Percentiles rank a stretch among this genome's conserved stretches.
These are phyloP conservation scores for Orthonevra nobilis DNA, from an alignment of 2,888 invertebrate species.

Conservation along the genomic window DNA sequence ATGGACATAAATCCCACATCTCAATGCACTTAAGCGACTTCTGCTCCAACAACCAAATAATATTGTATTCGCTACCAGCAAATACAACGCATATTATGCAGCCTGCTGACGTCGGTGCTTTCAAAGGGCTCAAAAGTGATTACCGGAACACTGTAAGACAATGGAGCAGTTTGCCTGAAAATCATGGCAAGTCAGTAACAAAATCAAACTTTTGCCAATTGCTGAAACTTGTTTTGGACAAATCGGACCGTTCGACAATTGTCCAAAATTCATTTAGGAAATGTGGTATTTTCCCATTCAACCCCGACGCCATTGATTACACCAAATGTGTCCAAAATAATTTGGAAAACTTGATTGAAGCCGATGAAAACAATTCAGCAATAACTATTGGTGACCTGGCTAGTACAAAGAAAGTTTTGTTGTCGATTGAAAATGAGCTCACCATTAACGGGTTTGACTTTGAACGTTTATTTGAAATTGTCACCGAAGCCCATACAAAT, in stretches of 20 bases:
- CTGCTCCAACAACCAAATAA: conserved; percentile 13
- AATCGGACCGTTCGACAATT: conserved; percentile 1
- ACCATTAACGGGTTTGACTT: background rate
- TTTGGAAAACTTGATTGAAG: conserved; percentile 13
- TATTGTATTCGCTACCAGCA: conserved; percentile 25
- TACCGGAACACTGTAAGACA: conserved; percentile 1
- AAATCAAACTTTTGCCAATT: conserved; percentile 11
- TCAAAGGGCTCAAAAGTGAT: conserved; percentile 20
- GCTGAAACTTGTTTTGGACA: background rate
- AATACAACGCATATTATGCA: conserved; percentile 26
- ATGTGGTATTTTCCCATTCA: conserved; percentile 2
- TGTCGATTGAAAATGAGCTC: background rate
- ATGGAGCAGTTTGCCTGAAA: conserved; percentile 22
- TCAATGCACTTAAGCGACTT: too few relatives aligned
- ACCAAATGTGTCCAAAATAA: conserved; percentile 22
- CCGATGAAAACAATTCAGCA: background rate
- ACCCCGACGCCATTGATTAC: conserved; percentile 6
- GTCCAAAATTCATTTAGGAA: conserved; percentile 6
- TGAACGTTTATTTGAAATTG: conserved; percentile 5
- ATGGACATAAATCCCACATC: too few relatives aligned
- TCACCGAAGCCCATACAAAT: background rate
- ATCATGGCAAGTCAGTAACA: conserved; percentile 4
- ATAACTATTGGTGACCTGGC: too few relatives aligned
- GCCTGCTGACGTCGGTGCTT: conserved; percentile 22
- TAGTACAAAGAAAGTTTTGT: too few relatives aligned